Evolutionary conservation across 2,888 invertebrate species (phyloP).

Genomic region (Chalcosyrphus nemorum): DNA sequence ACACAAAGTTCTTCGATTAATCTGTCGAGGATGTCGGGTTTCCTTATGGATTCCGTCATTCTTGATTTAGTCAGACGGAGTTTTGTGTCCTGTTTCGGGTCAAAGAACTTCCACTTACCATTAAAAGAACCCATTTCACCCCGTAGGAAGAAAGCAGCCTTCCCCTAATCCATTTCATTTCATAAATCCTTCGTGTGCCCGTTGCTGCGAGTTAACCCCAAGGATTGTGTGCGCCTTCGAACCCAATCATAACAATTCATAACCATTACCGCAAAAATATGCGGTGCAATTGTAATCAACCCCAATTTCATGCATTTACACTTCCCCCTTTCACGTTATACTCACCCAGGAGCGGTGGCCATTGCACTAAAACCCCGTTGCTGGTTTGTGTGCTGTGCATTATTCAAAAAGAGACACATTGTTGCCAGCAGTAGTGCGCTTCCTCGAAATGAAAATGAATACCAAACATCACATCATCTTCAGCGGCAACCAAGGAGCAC

Average conservation of each 20-base stretch:
- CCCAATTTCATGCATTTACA: conserved; percentile 58
- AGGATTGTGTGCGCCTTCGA: not conserved
- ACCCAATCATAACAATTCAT: conserved; percentile 51
- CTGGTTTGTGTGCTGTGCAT: too few relatives aligned
- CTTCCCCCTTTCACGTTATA: conserved; percentile 3
- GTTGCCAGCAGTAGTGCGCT: conserved; percentile 37
- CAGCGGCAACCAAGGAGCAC: too few relatives aligned
- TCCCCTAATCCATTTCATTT: not conserved
- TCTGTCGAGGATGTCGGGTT: too few relatives aligned
- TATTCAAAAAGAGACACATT: conserved; percentile 44
- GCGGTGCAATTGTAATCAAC: conserved; percentile 46
- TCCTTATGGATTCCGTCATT: too few relatives aligned
- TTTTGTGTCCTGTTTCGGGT: too few relatives aligned
- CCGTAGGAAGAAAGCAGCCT: too few relatives aligned
- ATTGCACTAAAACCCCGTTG: not conserved
- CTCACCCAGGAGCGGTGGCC: conserved; percentile 21
- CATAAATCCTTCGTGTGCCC: not conserved
- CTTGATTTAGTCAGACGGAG: too few relatives aligned
- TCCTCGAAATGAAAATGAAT: conserved; percentile 60
- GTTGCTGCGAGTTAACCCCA: not conserved
- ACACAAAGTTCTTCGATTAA: too few relatives aligned
- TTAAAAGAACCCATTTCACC: not conserved
- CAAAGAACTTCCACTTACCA: not conserved
- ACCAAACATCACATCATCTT: conserved; percentile 53
- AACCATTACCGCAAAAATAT: conserved; percentile 49